Evolutionary conservation across 2,797 vertebrate species (phyloP).

Genomic region (Prionace glauca): DNA sequence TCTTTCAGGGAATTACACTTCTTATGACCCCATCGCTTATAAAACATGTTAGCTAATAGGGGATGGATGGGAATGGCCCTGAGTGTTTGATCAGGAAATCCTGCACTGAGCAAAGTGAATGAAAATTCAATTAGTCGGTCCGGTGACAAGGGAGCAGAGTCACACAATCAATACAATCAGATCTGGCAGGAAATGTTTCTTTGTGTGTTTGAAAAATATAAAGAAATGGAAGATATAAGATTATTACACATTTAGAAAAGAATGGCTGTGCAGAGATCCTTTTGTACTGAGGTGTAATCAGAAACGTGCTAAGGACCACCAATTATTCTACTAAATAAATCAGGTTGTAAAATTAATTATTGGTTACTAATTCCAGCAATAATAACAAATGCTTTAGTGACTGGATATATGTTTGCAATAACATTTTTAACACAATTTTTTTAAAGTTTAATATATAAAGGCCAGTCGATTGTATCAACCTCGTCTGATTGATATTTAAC

Average conservation of each 20-base stretch:
- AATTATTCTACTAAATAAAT: constrained; percentile 1
- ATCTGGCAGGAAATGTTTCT: constrained; percentile 71
- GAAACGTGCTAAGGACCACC: not conserved
- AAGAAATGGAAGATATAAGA: constrained; percentile 42
- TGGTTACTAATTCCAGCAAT: not conserved
- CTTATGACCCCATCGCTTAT: constrained; percentile 80
- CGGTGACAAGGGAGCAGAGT: constrained; percentile 79
- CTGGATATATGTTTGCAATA: not conserved
- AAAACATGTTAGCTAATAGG: constrained; percentile 90
- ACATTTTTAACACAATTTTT: not conserved
- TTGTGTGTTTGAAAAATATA: constrained; percentile 56
- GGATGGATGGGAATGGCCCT: constrained; percentile 67
- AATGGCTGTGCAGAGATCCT: constrained; percentile 47
- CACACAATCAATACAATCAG: constrained; percentile 68
- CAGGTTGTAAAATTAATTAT: not conserved
- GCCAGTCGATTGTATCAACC: not conserved
- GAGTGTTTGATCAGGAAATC: constrained; percentile 88
- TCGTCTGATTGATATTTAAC: not conserved
- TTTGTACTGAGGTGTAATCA: not conserved
- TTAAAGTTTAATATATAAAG: not conserved
- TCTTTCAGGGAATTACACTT: constrained; percentile 84
- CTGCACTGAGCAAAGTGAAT: constrained; percentile 74
- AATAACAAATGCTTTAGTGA: not conserved
- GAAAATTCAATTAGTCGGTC: constrained; percentile 93
- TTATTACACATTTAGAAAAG: constrained; percentile 50